phyloP scores from a whole-genome alignment of 2,113 vertebrate species.

The Cavia porcellus region DNA sequence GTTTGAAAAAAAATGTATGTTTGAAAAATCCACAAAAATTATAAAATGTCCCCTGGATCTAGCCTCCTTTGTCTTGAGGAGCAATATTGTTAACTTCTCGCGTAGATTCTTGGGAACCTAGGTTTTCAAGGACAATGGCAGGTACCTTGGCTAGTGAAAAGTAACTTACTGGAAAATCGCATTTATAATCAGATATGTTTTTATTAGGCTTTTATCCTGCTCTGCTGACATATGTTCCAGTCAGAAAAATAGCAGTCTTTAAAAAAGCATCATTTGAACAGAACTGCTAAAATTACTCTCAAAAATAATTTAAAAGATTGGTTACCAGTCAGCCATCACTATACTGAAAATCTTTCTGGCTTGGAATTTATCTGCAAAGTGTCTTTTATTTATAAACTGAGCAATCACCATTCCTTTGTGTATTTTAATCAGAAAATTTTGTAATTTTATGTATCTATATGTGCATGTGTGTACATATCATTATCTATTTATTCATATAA shows the following conservation, averaged over 20 bases:
- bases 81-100: slow-evolving; percentile 65
- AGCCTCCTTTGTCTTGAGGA: slow-evolving; percentile 56
- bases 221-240: slow-evolving; percentile 74
- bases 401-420: slow-evolving; percentile 27
- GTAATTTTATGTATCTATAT: slow-evolving; percentile 3
- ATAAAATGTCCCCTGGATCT: slow-evolving; percentile 1
- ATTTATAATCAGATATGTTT: slow-evolving; percentile 83
- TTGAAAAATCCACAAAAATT: slow-evolving; percentile 42
- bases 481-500: slow-evolving; percentile 44
- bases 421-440: slow-evolving; percentile 45
- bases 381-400: slow-evolving; percentile 46
- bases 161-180: slow-evolving; percentile 84
- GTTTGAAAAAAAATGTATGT: slow-evolving; percentile 34
- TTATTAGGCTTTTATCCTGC: slow-evolving; percentile 81
- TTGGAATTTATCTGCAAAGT: slow-evolving; percentile 51
- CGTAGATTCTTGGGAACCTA: slow-evolving; percentile 65
- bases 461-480: background rate
- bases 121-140: slow-evolving; percentile 79
- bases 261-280: slow-evolving; percentile 74
- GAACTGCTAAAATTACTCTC: slow-evolving; percentile 69
- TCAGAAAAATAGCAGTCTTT: slow-evolving; percentile 79
- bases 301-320: slow-evolving; percentile 72
- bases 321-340: slow-evolving; percentile 53
- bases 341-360: slow-evolving; percentile 22
- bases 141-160: slow-evolving; percentile 73